These are phyloP conservation scores for Ptycholaimellus sp. DNA, from an alignment of 2,888 invertebrate species.

Conservation along the genomic window DNA sequence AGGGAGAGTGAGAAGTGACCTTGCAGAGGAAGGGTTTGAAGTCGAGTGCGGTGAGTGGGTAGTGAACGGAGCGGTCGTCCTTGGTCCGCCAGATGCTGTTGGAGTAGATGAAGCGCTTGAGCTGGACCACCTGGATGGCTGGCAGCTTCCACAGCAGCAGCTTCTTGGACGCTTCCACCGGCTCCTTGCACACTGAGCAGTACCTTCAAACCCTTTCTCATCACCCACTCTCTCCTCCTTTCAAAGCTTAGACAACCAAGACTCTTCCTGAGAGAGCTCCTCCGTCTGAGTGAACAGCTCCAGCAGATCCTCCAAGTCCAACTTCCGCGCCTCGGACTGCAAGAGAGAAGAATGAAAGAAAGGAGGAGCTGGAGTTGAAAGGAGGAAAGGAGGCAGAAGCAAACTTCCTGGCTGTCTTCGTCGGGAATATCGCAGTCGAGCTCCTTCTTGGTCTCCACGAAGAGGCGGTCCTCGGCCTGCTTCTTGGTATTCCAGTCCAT, in stretches of 20 bases:
- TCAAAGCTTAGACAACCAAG: conserved; percentile 26
- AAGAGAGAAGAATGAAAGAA: too few relatives aligned
- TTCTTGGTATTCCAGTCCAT: conserved; percentile 33
- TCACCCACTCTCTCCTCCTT: conserved; percentile 3
- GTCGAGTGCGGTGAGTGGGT: conserved; percentile 25
- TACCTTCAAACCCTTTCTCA: conserved; percentile 8
- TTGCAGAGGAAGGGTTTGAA: conserved; percentile 24
- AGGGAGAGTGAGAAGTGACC: too few relatives aligned
- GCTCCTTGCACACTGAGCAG: conserved; percentile 19
- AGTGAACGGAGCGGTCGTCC: conserved; percentile 14
- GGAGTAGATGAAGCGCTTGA: conserved; percentile 27
- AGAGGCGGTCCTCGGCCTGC: conserved; percentile 25
- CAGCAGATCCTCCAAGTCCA: conserved; percentile 4
- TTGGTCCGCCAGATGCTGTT: conserved; percentile 15
- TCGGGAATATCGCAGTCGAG: too few relatives aligned
- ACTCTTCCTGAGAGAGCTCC: conserved; percentile 30
- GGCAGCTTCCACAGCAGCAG: conserved; percentile 26
- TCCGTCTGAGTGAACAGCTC: conserved; percentile 33
- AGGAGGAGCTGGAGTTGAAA: too few relatives aligned
- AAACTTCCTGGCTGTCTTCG: not conserved
- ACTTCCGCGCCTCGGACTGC: too few relatives aligned
- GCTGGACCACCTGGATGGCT: conserved; percentile 26
- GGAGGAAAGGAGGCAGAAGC: too few relatives aligned
- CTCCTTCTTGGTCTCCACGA: conserved; percentile 29
- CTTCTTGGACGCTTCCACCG: conserved; percentile 26